Evolutionary conservation across 2,113 vertebrate species (phyloP), one percentile per base, ranked within the genome.

Genomic region (Pedetes capensis): DNA sequence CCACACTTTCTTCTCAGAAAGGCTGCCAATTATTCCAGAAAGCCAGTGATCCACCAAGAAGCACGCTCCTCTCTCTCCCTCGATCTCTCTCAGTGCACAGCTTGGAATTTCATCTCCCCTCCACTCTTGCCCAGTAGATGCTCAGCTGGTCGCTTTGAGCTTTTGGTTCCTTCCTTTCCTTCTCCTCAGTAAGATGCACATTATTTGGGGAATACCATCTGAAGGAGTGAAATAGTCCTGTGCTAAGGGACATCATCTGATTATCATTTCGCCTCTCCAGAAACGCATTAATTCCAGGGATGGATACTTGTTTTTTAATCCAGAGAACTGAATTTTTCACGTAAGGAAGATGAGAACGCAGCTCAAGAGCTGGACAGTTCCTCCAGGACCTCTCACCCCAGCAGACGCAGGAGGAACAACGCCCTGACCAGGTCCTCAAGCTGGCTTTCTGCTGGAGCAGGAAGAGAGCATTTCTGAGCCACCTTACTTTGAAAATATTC

Each of bases 21-120:
- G 66, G 79, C 83, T 87, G 75, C 75, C 29, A 53, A n/a, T 14
- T 76, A 64, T 11, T 13, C 66, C 63, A 74, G 3, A 37, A 90
- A 59, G 66, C 3, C 3, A 16, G 39, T 1, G 6, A 51, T 92
- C 78, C 71, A 91, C 57, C 85, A 4, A 11, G 39, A 68, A 63
- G 85, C 39, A 10, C 34, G 23, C 22, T 16, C 83, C 11, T 16
- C 42, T 22, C 39, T 22, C 82, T 59, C 94, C 76, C 76, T 64
- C 93, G 76, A 89, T 59, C 87, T 93, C 72, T 55, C 93, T 95
- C 89, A 74, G 8, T 0, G 16, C 55, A 86, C 79, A n/a, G 83
- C 66, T 27, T 29, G 82, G 51, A 61, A 82, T 49, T 86, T 0
- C 18, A 47, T 93, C 90, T 95, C 88, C 79, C 85, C 71, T 80